Evolutionary conservation across 2,888 invertebrate species (phyloP).

Genomic region (Drosophila fulvimacula): DNA sequence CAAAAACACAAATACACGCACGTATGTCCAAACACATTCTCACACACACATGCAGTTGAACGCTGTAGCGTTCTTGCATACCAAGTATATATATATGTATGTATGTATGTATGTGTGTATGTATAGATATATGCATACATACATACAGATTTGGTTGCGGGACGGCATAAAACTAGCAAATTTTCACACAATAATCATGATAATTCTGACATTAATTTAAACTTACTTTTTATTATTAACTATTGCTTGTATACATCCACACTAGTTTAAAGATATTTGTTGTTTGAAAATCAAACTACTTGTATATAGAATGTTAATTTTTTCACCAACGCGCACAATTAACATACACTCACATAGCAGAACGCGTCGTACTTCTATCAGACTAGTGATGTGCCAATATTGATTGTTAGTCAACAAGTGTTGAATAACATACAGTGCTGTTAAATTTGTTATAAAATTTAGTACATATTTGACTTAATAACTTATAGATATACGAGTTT

Average conservation of each 20-base stretch:
- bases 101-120: not conserved
- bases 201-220: slow-evolving; percentile 7
- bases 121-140: slow-evolving; percentile 8
- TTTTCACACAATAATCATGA: slow-evolving; percentile 33
- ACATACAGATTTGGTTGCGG: slow-evolving; percentile 18
- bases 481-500: not conserved
- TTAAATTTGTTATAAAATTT: not conserved
- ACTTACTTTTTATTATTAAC: slow-evolving; percentile 62
- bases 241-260: slow-evolving; percentile 38
- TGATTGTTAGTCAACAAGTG: slow-evolving; percentile 19
- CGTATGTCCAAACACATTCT: slow-evolving; percentile 1
- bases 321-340: slow-evolving; percentile 56
- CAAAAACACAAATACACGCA: slow-evolving; percentile 39
- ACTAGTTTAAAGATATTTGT: slow-evolving; percentile 36
- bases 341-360: slow-evolving; percentile 42
- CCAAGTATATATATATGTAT: slow-evolving; percentile 31
- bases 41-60: slow-evolving; percentile 39
- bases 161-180: slow-evolving; percentile 34
- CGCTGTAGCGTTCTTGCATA: slow-evolving; percentile 63
- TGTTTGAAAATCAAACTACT: slow-evolving; percentile 32
- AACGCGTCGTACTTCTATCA: slow-evolving; percentile 50
- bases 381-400: slow-evolving; percentile 28
- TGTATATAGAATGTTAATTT: slow-evolving; percentile 56
- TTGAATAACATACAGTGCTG: slow-evolving; percentile 9
- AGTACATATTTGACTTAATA: not conserved